phyloP scores from a whole-genome alignment of 2,113 vertebrate species.

The Hipposideros armiger region DNA sequence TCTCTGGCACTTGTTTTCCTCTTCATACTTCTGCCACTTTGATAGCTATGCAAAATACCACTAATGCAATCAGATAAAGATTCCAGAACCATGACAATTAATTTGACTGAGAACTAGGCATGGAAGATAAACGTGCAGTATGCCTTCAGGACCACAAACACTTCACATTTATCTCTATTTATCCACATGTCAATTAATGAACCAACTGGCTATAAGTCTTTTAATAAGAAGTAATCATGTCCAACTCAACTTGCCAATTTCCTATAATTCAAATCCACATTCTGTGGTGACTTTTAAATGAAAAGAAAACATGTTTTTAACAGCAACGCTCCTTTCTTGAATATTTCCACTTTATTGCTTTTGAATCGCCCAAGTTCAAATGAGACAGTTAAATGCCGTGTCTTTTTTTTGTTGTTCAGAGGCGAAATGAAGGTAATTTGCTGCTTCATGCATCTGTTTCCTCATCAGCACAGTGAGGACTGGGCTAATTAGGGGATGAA shows the following conservation, averaged over 20 bases:
- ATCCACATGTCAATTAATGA: conserved; percentile 69
- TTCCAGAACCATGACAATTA: conserved; percentile 52
- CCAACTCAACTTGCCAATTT: conserved; percentile 63
- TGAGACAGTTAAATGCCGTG: conserved; percentile 89
- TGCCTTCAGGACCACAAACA: conserved; percentile 65
- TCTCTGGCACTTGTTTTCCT: not conserved
- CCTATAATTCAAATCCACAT: conserved; percentile 45
- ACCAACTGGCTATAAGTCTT: conserved; percentile 54
- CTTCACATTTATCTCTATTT: conserved; percentile 74
- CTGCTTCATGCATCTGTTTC: conserved; percentile 90
- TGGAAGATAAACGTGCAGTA: conserved; percentile 5
- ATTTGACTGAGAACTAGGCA: conserved; percentile 70
- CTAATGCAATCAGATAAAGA: conserved; percentile 62
- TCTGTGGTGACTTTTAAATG: conserved; percentile 62
- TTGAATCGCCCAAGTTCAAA: conserved; percentile 89
- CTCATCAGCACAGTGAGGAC: conserved; percentile 91
- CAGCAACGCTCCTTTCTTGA: conserved; percentile 82
- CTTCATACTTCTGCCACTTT: not conserved
- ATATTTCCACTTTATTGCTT: conserved; percentile 88
- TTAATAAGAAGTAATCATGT: conserved; percentile 56
- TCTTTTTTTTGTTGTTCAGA: conserved; percentile 84
- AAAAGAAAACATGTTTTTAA: conserved; percentile 73
- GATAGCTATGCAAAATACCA: conserved; percentile 54
- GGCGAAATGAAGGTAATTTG: conserved; percentile 90
- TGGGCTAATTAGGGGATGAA: conserved; percentile 90